Evolutionary conservation across 2,797 vertebrate species (phyloP).

Genomic region (Sebastes alutus): DNA sequence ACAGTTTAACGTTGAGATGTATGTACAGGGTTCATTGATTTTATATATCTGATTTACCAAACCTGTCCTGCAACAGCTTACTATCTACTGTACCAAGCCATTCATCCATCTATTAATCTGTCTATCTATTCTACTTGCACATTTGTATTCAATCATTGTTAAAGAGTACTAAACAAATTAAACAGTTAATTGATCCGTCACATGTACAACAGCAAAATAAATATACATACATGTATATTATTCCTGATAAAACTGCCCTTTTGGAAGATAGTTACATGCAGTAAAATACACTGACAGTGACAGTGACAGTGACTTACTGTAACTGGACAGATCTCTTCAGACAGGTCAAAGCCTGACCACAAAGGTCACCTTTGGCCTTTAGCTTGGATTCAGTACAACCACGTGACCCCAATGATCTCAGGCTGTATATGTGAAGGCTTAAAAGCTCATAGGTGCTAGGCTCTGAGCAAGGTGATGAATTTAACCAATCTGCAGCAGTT

Average conservation of each 20-base stretch:
- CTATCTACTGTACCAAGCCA: background rate
- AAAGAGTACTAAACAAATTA: background rate
- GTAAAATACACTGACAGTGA: background rate
- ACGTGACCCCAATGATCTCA: conserved; percentile 9
- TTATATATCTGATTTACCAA: background rate
- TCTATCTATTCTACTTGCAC: background rate
- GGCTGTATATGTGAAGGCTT: background rate
- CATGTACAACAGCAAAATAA: background rate
- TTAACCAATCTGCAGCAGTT: background rate
- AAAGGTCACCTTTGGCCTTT: conserved; percentile 7
- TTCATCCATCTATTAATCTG: background rate
- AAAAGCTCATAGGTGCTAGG: background rate
- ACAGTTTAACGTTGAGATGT: background rate
- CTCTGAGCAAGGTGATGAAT: background rate
- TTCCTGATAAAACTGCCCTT: background rate
- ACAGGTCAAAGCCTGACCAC: background rate
- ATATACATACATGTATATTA: background rate
- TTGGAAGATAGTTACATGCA: background rate
- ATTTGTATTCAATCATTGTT: background rate
- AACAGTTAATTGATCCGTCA: background rate
- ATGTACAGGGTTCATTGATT: background rate
- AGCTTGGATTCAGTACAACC: background rate
- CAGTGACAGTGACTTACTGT: background rate
- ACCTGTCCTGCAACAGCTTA: background rate
- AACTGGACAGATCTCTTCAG: background rate